Base-by-base conservation (phyloP, 30 jellyfish, hydroid and myxozoan genomes). In the Turritopsis rubra region DNA sequence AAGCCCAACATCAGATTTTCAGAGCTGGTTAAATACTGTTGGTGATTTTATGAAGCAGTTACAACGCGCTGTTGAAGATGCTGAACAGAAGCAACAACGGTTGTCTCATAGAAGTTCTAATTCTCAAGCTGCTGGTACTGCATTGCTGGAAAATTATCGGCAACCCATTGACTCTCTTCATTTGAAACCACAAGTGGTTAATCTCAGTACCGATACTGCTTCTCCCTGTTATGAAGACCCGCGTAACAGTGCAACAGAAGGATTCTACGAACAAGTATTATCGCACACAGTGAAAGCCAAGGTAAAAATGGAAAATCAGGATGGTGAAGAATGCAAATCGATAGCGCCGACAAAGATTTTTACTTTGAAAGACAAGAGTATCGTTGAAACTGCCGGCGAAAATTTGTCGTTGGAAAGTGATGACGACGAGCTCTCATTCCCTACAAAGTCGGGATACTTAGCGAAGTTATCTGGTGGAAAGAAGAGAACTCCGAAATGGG, bases 401-500 rank as follows among this genome's bases (percentile, higher is more conserved):
- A 22, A 74, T 20, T 21, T 23, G 53, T 29, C 53, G 41, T 17
- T 18, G n/a, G 28, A 20, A 26, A 41, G 41, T n/a, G 41, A 52
- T 65, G 65, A 23, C 65, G 87, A 80, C 20, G 87, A 52, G 21
- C 26, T 52, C 9, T 41, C 80, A 22, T 80, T 80, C 26, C 96
- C 97, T 4, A 60, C 75, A 30, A 92, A 92, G 83, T 82, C 82
- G 17, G 98, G 98, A 0, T 88, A 53, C 52, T 81, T 92, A 27
- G 95, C 84, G 22, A 92, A 92, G 85, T 89, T 92, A 21, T 84
- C 96, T 79, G 98, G 98, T 16, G 95, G 96, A 28, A 92, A 92
- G 87, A 87, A 87, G 54, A 84, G 96, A 28, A 85, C 89, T 7
- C 93, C 79, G 25, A 92, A 92, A 72, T 92, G 96, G 96, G 98